Conservation (phyloP, 2,797 vertebrate genomes). For the Okamejei kenojei region DNA sequence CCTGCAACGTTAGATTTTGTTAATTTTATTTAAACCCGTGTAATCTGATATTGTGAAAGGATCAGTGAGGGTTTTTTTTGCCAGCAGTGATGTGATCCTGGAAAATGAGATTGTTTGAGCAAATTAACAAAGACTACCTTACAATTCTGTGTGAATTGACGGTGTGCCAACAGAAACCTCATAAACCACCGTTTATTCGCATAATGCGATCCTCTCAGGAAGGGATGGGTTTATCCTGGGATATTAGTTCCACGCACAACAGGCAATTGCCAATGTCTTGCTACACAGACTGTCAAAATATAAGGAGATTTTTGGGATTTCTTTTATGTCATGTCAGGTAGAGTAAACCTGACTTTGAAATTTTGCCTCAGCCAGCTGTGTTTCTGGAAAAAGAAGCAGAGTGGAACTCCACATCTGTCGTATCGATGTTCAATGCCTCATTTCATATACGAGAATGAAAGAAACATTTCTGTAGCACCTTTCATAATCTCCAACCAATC, state of each 20-base stretch:
- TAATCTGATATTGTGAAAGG: slow-evolving; percentile 26
- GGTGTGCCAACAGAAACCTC: slow-evolving; percentile 29
- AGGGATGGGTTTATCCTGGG: not conserved
- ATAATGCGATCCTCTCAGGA: not conserved
- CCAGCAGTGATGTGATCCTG: slow-evolving; percentile 31
- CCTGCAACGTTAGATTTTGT: slow-evolving; percentile 28
- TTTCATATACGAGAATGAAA: not conserved
- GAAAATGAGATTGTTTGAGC: not conserved
- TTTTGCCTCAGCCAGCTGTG: not conserved
- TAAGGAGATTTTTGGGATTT: not conserved
- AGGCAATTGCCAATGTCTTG: not conserved
- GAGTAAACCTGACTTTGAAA: not conserved
- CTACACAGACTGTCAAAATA: not conserved
- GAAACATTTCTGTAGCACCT: not conserved
- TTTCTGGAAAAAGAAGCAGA: not conserved
- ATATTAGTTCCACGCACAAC: not conserved
- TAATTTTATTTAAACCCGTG: slow-evolving; percentile 22
- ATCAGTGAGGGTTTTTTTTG: not conserved
- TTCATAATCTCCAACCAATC: not conserved
- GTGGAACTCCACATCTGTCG: not conserved
- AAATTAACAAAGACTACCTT: slow-evolving; percentile 32
- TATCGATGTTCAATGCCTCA: not conserved
- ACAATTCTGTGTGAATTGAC: slow-evolving; percentile 23
- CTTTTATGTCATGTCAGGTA: not conserved
- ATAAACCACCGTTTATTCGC: slow-evolving; percentile 1